phyloP scores from a whole-genome alignment of 1,140 invertebrate species.

The Drosophila eugracilis region DNA sequence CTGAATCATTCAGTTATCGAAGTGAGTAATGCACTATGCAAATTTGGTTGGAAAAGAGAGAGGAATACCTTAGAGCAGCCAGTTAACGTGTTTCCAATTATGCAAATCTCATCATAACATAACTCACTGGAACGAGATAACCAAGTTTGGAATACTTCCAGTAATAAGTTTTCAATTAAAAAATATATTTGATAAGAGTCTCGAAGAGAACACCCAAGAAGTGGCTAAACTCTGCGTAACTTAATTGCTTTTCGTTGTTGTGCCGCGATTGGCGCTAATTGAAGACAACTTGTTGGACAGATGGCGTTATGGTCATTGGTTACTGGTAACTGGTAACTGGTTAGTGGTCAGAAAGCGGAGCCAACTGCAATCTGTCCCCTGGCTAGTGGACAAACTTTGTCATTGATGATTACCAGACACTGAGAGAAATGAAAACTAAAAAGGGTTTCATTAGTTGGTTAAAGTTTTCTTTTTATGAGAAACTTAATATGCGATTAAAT shows the following conservation, averaged over 20 bases:
- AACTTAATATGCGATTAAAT: too few relatives aligned
- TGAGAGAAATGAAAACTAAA: background rate
- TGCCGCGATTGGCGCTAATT: slow-evolving; percentile 77
- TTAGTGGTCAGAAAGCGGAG: slow-evolving; percentile 19
- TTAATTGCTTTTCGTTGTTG: slow-evolving; percentile 81
- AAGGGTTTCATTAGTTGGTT: background rate
- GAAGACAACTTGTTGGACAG: slow-evolving; percentile 70
- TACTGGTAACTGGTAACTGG: slow-evolving; percentile 11
- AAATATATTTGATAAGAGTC: slow-evolving; percentile 48
- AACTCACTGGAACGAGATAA: slow-evolving; percentile 26
- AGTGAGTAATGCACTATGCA: slow-evolving; percentile 63
- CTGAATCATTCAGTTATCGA: slow-evolving; percentile 47
- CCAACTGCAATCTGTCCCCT: slow-evolving; percentile 49
- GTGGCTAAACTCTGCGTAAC: slow-evolving; percentile 44
- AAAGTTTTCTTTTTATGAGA: too few relatives aligned
- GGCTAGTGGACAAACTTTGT: slow-evolving; percentile 53
- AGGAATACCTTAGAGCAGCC: slow-evolving; percentile 31
- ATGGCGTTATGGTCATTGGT: slow-evolving; percentile 21
- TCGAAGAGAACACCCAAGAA: slow-evolving; percentile 42
- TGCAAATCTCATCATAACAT: slow-evolving; percentile 44
- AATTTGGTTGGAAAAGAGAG: slow-evolving; percentile 23
- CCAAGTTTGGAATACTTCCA: slow-evolving; percentile 44
- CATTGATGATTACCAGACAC: slow-evolving; percentile 32
- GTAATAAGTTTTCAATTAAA: slow-evolving; percentile 53
- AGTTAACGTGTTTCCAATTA: slow-evolving; percentile 51